These are phyloP conservation scores for Nerophis ophidion DNA, from an alignment of 2,113 vertebrate species.

Conservation along the genomic window DNA sequence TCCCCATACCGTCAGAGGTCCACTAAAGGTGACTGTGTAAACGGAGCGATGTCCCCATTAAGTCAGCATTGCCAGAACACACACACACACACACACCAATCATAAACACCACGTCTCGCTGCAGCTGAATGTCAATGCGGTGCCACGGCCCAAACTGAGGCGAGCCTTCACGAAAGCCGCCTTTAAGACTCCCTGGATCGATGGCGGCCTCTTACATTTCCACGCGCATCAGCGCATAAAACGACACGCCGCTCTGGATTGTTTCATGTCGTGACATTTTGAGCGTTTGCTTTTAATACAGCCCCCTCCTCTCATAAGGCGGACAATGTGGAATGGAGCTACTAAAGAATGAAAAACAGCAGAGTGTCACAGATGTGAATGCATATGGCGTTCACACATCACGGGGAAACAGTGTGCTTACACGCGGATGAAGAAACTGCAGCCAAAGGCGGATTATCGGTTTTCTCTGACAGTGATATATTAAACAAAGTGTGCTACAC, in stretches of 20 bases:
- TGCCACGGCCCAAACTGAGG: constrained; percentile 50
- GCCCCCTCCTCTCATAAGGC: no score
- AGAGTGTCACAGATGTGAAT: not conserved
- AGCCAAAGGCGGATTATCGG: constrained; percentile 16
- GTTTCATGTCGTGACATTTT: not conserved
- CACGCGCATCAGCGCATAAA: constrained; percentile 22
- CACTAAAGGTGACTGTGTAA: no score
- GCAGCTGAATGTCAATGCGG: constrained; percentile 56
- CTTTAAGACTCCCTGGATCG: constrained; percentile 36
- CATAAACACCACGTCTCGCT: constrained; percentile 29
- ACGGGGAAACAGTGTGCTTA: not conserved
- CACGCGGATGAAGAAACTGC: constrained; percentile 15
- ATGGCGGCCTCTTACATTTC: constrained; percentile 36
- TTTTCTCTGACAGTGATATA: constrained; percentile 43
- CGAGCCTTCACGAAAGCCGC: constrained; percentile 33
- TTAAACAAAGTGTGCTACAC: constrained; percentile 33
- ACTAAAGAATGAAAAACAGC: no score
- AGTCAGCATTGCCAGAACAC: no score
- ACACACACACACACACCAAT: not conserved
- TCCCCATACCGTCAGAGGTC: no score
- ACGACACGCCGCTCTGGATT: not conserved
- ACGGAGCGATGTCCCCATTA: no score
- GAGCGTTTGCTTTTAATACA: constrained; percentile 5
- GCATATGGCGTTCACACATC: not conserved
- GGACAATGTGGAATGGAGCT: no score